Conservation (phyloP, 2,888 invertebrate species). For the Eumacrocentrus americanus region DNA sequence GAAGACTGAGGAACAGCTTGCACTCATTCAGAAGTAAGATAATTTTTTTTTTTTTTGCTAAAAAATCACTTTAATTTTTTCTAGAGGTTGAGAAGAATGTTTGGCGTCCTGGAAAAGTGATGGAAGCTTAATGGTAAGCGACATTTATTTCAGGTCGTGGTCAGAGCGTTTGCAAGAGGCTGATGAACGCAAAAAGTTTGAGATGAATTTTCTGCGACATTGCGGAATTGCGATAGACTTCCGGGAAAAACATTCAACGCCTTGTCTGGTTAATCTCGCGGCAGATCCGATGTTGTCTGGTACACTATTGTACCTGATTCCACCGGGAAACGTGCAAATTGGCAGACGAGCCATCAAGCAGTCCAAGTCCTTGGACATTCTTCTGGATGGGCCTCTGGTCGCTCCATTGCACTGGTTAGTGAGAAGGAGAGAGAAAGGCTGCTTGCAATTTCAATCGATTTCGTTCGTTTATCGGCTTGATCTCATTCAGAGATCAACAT, state of each 20-base stretch:
- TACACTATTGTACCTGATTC: constrained; percentile 64
- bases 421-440: constrained; percentile 6
- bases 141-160: constrained; percentile 60
- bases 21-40: constrained; percentile 64
- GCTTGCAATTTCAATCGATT: not conserved
- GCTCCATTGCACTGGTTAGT: constrained; percentile 69
- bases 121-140: constrained; percentile 15
- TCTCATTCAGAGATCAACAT: constrained; percentile 11
- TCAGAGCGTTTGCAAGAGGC: constrained; percentile 62
- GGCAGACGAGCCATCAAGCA: constrained; percentile 51
- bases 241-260: constrained; percentile 59
- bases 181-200: constrained; percentile 62
- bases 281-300: constrained; percentile 72
- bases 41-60: constrained; percentile 53
- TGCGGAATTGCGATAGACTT: constrained; percentile 65
- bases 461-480: constrained; percentile 6
- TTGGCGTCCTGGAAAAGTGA: not conserved
- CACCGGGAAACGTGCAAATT: constrained; percentile 62
- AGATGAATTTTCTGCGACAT: constrained; percentile 64
- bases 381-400: constrained; percentile 68
- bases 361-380: constrained; percentile 63
- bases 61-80: constrained; percentile 60
- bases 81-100: not conserved
- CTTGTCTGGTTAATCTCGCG: constrained; percentile 69
- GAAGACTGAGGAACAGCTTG: constrained; percentile 68